Evolutionary conservation across 1,140 invertebrate genomes (phyloP), one percentile per base, ranked within the genome.

Genomic region (Zophobas morio): DNA sequence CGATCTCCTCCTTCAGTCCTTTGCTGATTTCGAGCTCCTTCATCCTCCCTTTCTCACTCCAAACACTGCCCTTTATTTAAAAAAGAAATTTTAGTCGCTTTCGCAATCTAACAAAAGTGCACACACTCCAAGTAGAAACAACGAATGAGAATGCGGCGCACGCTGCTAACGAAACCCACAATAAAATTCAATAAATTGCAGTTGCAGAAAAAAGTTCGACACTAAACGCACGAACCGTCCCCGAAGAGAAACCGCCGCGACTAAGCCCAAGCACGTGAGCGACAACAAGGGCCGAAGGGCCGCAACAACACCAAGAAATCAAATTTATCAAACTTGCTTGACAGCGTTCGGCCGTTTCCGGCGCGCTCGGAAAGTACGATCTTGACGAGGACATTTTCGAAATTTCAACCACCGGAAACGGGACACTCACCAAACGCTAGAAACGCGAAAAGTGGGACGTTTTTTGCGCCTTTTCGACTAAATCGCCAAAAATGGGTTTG

Each of bases 21-120:
- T 90, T 90, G 57, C 90, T 90, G 82, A 92, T 90, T 88, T 92
- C 91, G 89, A 92, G 91, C 75, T 83, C 86, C 75, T 83, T 80
- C 81, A 83, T 84, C 77, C 78, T 63, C 46, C 75, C 71, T 6
- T 6, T 40, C 3, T 39, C 42, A 32, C 42, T 73, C 66, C 39
- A 37, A 46, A 34, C 6, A 36, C 51, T 32, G 35, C 56, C 3
- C 8, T 42, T 32, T 42, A 56, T 56, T 39, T 49, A 40, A 42
- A 74, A 74, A 56, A 56, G 71, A 54, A 74, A 56, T 74, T 74
- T 40, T 46, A 60, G 54, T 51, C 49, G 40, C 49, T 73, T 73
- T 73, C 71, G 71, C 71, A 73, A 70, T 70, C 63, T 70, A 70
- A 74, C 51, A 74, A 74, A 74, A 56, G 39, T 57, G 51, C 56